phyloP scores from a whole-genome alignment of 2,888 invertebrate species.

The Bugula neritina region DNA sequence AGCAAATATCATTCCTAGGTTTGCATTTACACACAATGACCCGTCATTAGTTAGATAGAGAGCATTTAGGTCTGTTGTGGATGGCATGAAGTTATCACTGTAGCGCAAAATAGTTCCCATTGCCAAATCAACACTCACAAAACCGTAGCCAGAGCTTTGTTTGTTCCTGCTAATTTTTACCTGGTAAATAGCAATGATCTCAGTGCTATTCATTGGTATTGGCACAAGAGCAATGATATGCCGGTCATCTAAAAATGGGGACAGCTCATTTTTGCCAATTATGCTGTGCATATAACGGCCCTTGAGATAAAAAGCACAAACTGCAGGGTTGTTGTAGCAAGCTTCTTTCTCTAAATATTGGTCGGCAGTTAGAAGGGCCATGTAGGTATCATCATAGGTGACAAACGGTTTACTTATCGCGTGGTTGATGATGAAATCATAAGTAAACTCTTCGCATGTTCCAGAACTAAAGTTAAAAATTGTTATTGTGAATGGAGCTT shows the following conservation, averaged over 20 bases:
- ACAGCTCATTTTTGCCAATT: constrained; percentile 17
- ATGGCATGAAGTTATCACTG: constrained; percentile 24
- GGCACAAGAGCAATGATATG: constrained; percentile 10
- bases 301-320: constrained; percentile 41
- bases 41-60: constrained; percentile 41
- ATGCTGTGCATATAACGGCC: constrained; percentile 31
- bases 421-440: constrained; percentile 36
- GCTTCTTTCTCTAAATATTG: constrained; percentile 37
- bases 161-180: neutral
- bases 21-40: constrained; percentile 41
- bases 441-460: constrained; percentile 34
- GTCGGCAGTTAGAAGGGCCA: constrained; percentile 45
- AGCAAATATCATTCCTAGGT: constrained; percentile 40
- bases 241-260: constrained; percentile 2
- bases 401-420: constrained; percentile 42
- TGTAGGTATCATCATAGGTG: constrained; percentile 42
- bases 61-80: constrained; percentile 30
- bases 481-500: constrained; percentile 40
- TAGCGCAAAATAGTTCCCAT: constrained; percentile 20
- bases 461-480: constrained; percentile 36
- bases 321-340: constrained; percentile 39
- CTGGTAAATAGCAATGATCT: constrained; percentile 27
- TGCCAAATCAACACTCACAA: constrained; percentile 6
- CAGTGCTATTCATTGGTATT: neutral
- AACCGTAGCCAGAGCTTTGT: constrained; percentile 32